These are phyloP conservation scores for Cephus cinctus DNA, from an alignment of 1,140 invertebrate species.

Conservation along the genomic window DNA sequence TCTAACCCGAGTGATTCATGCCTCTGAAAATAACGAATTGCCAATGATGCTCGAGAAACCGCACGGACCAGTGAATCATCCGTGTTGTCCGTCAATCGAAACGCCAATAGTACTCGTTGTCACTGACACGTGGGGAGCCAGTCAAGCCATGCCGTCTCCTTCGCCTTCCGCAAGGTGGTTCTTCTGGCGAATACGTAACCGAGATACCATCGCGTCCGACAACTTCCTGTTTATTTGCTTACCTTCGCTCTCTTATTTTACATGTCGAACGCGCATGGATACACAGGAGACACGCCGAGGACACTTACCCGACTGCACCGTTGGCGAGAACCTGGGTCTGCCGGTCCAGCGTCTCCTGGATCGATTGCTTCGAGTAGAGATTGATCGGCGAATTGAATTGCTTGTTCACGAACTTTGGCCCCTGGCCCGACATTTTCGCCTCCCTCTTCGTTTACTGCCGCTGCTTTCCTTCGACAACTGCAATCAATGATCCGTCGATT, in stretches of 20 bases:
- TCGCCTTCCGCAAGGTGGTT: too few relatives aligned
- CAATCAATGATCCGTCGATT: too few relatives aligned
- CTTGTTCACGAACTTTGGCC: conserved; percentile 70
- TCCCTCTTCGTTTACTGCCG: too few relatives aligned
- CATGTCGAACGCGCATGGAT: background rate
- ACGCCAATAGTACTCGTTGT: too few relatives aligned
- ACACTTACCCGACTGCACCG: conserved; percentile 74
- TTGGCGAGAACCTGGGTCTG: conserved; percentile 75
- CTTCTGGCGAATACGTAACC: background rate
- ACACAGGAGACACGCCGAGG: too few relatives aligned
- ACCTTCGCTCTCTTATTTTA: too few relatives aligned
- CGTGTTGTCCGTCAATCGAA: background rate
- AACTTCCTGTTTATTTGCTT: too few relatives aligned
- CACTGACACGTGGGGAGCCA: too few relatives aligned
- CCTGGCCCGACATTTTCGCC: conserved; percentile 34
- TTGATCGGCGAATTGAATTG: conserved; percentile 89
- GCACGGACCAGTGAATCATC: conserved; percentile 2
- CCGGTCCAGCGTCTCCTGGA: conserved; percentile 75
- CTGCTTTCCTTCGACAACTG: background rate
- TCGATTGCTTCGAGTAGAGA: conserved; percentile 79
- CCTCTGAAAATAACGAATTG: conserved; percentile 40
- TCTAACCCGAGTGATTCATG: conserved; percentile 39
- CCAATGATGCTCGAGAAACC: conserved; percentile 13
- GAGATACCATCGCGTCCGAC: too few relatives aligned
- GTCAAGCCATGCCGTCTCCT: too few relatives aligned